These are phyloP conservation scores for Hexactinellida sp. DNA, from an alignment of 37 sponge, comb jelly and placozoan species.

Conservation along the genomic window DNA sequence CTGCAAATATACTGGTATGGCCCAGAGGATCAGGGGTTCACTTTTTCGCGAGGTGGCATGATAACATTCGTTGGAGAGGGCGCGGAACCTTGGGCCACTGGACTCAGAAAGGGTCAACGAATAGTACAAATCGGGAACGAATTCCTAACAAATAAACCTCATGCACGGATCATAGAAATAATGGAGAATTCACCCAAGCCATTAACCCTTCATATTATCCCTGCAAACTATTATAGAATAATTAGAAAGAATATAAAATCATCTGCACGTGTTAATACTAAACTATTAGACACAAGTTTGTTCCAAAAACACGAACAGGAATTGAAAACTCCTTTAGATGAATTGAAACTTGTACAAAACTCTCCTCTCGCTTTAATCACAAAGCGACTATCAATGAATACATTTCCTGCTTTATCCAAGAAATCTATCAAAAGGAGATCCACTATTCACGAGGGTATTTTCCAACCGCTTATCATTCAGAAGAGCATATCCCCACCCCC, in stretches of 20 bases:
- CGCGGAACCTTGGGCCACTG: background rate
- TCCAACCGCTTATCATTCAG: background rate
- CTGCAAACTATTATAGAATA: background rate
- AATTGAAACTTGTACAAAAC: background rate
- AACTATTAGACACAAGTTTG: background rate
- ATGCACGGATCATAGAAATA: background rate
- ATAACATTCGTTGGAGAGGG: background rate
- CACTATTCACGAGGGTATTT: background rate
- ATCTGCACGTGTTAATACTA: background rate
- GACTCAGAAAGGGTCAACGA: background rate
- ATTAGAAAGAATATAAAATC: background rate
- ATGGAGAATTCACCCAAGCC: background rate
- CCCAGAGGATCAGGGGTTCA: background rate
- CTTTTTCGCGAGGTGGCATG: background rate
- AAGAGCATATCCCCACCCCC: background rate
- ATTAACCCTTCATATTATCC: background rate
- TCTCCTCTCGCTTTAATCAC: background rate
- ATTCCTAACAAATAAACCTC: background rate
- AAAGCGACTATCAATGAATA: background rate
- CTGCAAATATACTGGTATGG: background rate
- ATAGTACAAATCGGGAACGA: background rate
- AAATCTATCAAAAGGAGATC: background rate
- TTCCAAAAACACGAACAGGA: background rate
- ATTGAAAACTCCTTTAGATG: background rate
- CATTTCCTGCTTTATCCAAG: background rate